Base-by-base conservation (phyloP, 2,113 vertebrate species). In the Mystacornis crossleyi region DNA sequence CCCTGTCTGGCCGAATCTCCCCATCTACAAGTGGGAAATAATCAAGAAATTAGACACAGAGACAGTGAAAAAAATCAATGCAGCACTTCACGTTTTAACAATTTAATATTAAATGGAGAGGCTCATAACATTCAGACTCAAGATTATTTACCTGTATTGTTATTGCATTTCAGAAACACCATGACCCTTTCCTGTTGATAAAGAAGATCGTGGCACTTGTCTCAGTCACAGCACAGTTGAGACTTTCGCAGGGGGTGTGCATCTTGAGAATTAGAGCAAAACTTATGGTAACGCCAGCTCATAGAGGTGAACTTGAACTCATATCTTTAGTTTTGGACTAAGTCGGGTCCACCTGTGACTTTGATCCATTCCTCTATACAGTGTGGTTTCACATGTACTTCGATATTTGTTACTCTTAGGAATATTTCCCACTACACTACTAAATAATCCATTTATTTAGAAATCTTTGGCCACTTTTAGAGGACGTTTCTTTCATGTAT, bases 161-260 rank as follows among this genome's bases (percentile, higher is more conserved):
- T n/a, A 60, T 18, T 33, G 20, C 34, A 53, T n/a, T 31, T 93
- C 64, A 61, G 67, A 86, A 78, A 65, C 18, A 10, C 11, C 48
- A n/a, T 21, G 73, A 53, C 12, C 8, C 1, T 83, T 70, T 84
- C 33, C 23, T 78, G 7, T 14, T 53, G 54, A 55, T 54, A 40
- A 58, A 18, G 13, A 64, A 15, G 29, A 45, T n/a, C 23, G 28
- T 16, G 45, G 6, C n/a, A 33, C 24, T 77, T 19, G 31, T 78
- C 14, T 70, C 31, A 45, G 17, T 34, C 12, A 70, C 23, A 31
- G n/a, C 0, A 0, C 14, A n/a, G 28, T 2, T 19, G 20, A 73
- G 31, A 58, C 19, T n/a, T 77, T 83, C 43, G 4, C 36, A 43
- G 36, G 8, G 15, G n/a, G 31, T 73, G 28, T 31, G 11, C 3